phyloP scores from a whole-genome alignment of 2,888 invertebrate genomes.

The Leucophenga maculata region DNA sequence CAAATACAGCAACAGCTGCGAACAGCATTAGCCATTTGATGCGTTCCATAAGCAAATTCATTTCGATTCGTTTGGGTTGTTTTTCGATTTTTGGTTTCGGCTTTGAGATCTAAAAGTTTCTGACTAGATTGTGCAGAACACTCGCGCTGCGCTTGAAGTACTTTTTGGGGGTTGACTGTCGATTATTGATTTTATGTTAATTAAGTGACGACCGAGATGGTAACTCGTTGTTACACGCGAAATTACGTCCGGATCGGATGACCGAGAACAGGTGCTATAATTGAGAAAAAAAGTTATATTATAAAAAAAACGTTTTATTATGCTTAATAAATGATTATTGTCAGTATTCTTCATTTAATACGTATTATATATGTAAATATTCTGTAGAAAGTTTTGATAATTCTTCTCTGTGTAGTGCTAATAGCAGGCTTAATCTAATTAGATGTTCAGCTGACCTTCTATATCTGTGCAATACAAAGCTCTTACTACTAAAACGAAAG shows the following conservation, averaged over 20 bases:
- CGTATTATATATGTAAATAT: too few relatives aligned
- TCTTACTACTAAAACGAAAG: slow-evolving; percentile 48
- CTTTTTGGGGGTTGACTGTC: slow-evolving; percentile 33
- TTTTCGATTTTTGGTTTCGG: slow-evolving; percentile 1
- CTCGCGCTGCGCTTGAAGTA: slow-evolving; percentile 11
- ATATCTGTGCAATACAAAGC: not conserved
- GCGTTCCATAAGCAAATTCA: slow-evolving; percentile 65
- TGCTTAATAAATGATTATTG: too few relatives aligned
- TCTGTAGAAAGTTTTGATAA: too few relatives aligned
- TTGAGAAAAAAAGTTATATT: slow-evolving; percentile 13
- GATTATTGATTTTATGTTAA: slow-evolving; percentile 56
- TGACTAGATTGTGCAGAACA: not conserved
- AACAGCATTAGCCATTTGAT: slow-evolving; percentile 69
- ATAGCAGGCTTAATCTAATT: too few relatives aligned
- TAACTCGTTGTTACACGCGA: not conserved
- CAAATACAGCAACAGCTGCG: slow-evolving; percentile 64
- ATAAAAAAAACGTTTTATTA: too few relatives aligned
- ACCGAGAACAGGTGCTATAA: slow-evolving; percentile 45
- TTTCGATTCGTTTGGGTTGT: slow-evolving; percentile 39
- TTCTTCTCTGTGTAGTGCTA: too few relatives aligned
- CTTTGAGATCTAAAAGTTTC: not conserved
- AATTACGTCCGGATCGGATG: slow-evolving; percentile 29
- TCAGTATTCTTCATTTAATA: too few relatives aligned
- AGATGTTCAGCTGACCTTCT: too few relatives aligned
- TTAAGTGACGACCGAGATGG: slow-evolving; percentile 41